Evolutionary conservation across 2,113 vertebrate genomes (phyloP), one percentile per base, ranked within the genome.

Genomic region (Psilopogon haemacephalus): DNA sequence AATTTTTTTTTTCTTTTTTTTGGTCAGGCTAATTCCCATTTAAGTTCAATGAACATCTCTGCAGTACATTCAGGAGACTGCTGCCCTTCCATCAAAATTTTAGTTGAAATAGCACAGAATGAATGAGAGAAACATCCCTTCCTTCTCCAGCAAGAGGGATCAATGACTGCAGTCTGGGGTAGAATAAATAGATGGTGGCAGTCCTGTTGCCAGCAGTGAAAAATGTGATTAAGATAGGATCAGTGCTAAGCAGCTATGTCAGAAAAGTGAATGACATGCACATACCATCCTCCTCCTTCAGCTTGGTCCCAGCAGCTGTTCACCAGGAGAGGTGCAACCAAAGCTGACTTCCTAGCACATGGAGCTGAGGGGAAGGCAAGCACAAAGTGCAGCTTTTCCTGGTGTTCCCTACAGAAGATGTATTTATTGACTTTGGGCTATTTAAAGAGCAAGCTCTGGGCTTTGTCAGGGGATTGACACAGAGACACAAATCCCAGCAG

Each of bases 1-100:
- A 78, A 87, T 82, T 23, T 92, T 94, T 81, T 56, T 48, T 38
- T n/a, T n/a, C n/a, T n/a, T n/a, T n/a, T n/a, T n/a, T n/a, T n/a
- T n/a, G n/a, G n/a, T 42, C 24, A 86, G 74, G 65, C 56, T 86
- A 27, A 60, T 90, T 89, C 89, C 81, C 77, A 79, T 87, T 89
- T 79, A 82, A 79, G 91, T 88, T 92, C 86, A 90, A 11, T 64
- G 86, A 75, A 30, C 15, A 2, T 68, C 65, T 58, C 84, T 89
- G 63, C 50, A 75, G 67, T 30, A 23, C 78, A 65, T 79, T 79
- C 42, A 72, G 84, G 37, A 89, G 84, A n/a, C 48, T 79, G 63
- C n/a, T 79, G 44, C 1, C 9, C 78, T 89, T 92, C 71, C 44
- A 69, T 60, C 78, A 84, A 65, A 92, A 78, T 42, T 75, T 86